These are phyloP conservation scores for Uropetala carovei DNA, from an alignment of 2,888 invertebrate genomes.

Conservation along the genomic window DNA sequence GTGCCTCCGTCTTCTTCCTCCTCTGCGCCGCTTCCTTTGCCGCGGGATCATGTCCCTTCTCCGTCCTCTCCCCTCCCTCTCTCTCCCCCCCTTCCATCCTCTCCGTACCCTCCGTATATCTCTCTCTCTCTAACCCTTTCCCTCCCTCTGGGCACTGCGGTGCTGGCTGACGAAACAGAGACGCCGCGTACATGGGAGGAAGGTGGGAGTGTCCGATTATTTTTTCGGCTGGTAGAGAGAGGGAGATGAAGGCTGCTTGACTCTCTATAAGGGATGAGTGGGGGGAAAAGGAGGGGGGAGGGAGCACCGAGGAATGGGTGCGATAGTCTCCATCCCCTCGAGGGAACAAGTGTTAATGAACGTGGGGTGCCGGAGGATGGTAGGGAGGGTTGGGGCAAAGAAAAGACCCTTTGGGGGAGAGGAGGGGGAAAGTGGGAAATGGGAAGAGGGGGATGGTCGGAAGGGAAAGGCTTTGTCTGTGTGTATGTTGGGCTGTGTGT, in stretches of 20 bases:
- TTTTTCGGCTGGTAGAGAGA: background rate
- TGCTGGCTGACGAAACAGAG: background rate
- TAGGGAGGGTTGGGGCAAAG: background rate
- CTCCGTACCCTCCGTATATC: background rate
- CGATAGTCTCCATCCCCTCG: too few relatives aligned
- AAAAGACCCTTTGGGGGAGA: background rate
- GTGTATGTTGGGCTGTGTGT: too few relatives aligned
- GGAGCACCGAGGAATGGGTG: background rate
- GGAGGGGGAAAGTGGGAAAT: too few relatives aligned
- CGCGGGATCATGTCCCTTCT: background rate
- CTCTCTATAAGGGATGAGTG: background rate
- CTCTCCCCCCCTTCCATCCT: background rate
- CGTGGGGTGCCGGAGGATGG: background rate
- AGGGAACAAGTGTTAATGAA: constrained; percentile 20
- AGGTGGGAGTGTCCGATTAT: background rate
- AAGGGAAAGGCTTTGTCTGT: too few relatives aligned
- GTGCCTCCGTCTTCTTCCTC: constrained; percentile 41
- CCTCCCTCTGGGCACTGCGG: background rate
- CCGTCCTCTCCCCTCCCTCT: background rate
- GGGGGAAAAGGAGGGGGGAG: background rate
- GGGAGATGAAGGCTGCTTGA: background rate
- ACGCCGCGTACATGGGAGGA: background rate
- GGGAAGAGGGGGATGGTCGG: too few relatives aligned
- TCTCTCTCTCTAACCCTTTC: background rate
- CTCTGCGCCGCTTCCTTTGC: background rate